Evolutionary conservation across 2,888 invertebrate genomes (phyloP), one percentile per base, ranked within the genome.

Genomic region (Pegoplata infirma): DNA sequence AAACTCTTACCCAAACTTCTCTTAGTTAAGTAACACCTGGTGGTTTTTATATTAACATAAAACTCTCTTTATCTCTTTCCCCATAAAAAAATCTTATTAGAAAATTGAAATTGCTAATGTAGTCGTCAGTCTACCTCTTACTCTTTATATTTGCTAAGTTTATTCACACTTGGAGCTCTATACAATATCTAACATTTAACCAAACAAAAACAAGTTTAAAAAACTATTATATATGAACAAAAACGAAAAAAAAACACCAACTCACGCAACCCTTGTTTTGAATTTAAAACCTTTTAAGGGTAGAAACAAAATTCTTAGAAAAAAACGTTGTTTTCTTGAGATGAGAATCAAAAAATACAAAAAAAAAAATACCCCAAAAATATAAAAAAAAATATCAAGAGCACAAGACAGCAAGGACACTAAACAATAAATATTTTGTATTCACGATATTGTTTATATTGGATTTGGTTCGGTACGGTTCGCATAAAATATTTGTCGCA

Each of bases 401-500:
- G 36, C 6, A 16, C 19, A 40, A 46, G 49, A n/a, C 49, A 63
- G 40, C 17, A 69, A 78, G 74, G 69, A 69, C 59, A 59, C 16
- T 5, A 47, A 44, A 32, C 17, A 53, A 53, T 21, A 14, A 74
- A 59, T 47, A 49, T 44, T 14, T 49, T 25, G 5, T 53, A 53
- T 36, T 53, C 36, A 67, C 5, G 17, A 51, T 49, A 55, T 53
- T 73, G 58, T 40, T 47, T 28, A n/a, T 28, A 19, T 32, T 32
- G 14, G 28, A 8, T 23, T 14, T 51, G 7, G 23, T 23, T 3
- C 14, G 23, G 23, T 23, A 6, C 14, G 23, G 79, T 75, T 69
- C 64, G 56, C 61, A 58, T 64, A 61, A 64, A 71, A 74, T 75
- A 56, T 67, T 75, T 63, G 63, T 32, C 61, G 71, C 75, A 67